These are phyloP conservation scores for Aphodius sticticus DNA, from an alignment of 2,888 invertebrate genomes.

Conservation along the genomic window DNA sequence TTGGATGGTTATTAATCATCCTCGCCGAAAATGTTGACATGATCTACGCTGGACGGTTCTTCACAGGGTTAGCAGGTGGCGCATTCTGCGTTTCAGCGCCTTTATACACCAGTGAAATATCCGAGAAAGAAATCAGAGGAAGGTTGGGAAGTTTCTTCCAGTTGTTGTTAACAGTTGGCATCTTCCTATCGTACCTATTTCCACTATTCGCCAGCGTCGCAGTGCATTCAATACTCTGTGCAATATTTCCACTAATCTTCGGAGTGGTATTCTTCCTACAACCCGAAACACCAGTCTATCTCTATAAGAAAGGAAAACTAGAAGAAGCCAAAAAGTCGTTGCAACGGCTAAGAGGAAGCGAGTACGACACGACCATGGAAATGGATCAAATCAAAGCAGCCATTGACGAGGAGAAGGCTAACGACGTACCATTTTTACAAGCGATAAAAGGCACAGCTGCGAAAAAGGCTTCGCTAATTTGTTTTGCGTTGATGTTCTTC, in stretches of 20 bases:
- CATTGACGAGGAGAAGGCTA: constrained; percentile 63
- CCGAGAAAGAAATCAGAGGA: constrained; percentile 84
- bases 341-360: constrained; percentile 75
- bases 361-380: constrained; percentile 77
- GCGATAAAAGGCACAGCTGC: constrained; percentile 58
- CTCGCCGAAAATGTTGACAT: constrained; percentile 70
- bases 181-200: constrained; percentile 77
- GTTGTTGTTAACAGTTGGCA: constrained; percentile 83
- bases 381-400: constrained; percentile 67
- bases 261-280: constrained; percentile 78
- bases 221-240: constrained; percentile 71
- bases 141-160: constrained; percentile 88
- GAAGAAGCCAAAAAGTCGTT: constrained; percentile 75
- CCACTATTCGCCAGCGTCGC: constrained; percentile 66
- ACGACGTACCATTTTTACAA: constrained; percentile 64
- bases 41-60: constrained; percentile 72
- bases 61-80: constrained; percentile 77
- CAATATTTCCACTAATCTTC: constrained; percentile 73
- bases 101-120: constrained; percentile 86
- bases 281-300: constrained; percentile 86
- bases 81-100: constrained; percentile 86
- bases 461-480: constrained; percentile 73
- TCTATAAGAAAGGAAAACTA: constrained; percentile 69
- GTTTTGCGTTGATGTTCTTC: constrained; percentile 85
- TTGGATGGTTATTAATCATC: constrained; percentile 79